These are phyloP conservation scores for Mobula birostris DNA, from an alignment of 2,113 vertebrate genomes.

Conservation along the genomic window DNA sequence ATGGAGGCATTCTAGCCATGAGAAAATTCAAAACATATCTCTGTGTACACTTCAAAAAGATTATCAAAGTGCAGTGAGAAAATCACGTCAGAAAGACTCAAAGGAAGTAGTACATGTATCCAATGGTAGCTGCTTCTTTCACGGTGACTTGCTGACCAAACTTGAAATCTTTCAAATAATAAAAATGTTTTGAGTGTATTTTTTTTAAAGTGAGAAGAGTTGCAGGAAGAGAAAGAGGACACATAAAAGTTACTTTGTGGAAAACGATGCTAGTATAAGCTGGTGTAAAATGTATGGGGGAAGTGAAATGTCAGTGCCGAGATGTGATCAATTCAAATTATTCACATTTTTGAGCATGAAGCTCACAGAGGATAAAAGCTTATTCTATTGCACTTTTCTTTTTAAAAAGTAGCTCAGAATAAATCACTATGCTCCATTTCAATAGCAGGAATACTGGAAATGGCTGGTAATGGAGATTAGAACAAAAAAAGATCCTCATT, in stretches of 20 bases:
- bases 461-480: conserved; percentile 13
- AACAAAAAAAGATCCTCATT: not conserved
- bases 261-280: not conserved
- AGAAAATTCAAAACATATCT: not conserved
- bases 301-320: not conserved
- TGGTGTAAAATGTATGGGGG: not conserved
- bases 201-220: not conserved
- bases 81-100: not conserved
- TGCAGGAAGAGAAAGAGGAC: not conserved
- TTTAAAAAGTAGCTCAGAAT: not conserved
- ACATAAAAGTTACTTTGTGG: not conserved
- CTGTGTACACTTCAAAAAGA: not conserved
- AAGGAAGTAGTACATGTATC: not conserved
- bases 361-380: not conserved
- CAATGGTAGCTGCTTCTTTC: not conserved
- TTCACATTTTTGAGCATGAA: not conserved
- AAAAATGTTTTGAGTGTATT: not conserved
- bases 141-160: not conserved
- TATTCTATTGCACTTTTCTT: not conserved
- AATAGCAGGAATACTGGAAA: not conserved
- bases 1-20: not conserved
- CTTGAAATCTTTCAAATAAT: not conserved
- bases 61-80: not conserved
- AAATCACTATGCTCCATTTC: not conserved
- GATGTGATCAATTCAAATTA: not conserved